Evolutionary conservation across 2,113 vertebrate species (phyloP), one percentile per base, ranked within the genome.

Genomic region (Platysternon megacephalum): DNA sequence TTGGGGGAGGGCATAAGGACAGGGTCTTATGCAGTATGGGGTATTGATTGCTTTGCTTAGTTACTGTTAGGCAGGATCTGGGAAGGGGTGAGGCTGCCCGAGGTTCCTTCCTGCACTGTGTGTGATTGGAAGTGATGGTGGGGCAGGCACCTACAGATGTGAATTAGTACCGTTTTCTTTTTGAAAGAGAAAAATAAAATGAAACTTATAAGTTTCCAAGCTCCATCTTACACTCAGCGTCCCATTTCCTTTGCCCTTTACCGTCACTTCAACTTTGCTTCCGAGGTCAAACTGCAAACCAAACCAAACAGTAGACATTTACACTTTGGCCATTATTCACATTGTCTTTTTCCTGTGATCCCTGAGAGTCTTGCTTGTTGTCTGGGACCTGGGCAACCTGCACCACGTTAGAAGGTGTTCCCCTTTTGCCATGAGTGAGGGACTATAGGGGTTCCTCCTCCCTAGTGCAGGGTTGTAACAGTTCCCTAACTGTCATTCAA

Each of bases 161-260:
- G 3, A 78, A 76, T 3, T 48, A 86, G 58, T 94, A 61, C 82
- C 42, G 8, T 3, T 91, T 8, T 11, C 0, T 68, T 94, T 97
- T 87, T 22, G 91, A 46, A 80, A 80, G 84, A 2, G 17, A 2
- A 78, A 61, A n/a, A 93, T 52, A 5, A 86, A 87, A 0, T 72
- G 48, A 39, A 92, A 3, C 1, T 81, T 17, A 32, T 55, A 5
- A 35, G 55, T 79, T 91, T 85, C 72, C 86, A 86, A 55, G 83
- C 65, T 90, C 56, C 6, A 87, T 2, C 96, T 98, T 96, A 98
- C 99, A 92, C 98, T 99, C 56, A 99, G 21, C 92, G 98, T 99
- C 46, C 97, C 91, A 2, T 98, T 91, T 65, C 99, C 99, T 78
- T 55, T 86, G 91, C 99, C 98, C 0, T 52, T 49, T 14, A 98